Percentiles rank a stretch among this genome's conserved stretches.
Evolutionary conservation across 2,888 invertebrate species (phyloP).

Genomic region (Drosophila infuscata): DNA sequence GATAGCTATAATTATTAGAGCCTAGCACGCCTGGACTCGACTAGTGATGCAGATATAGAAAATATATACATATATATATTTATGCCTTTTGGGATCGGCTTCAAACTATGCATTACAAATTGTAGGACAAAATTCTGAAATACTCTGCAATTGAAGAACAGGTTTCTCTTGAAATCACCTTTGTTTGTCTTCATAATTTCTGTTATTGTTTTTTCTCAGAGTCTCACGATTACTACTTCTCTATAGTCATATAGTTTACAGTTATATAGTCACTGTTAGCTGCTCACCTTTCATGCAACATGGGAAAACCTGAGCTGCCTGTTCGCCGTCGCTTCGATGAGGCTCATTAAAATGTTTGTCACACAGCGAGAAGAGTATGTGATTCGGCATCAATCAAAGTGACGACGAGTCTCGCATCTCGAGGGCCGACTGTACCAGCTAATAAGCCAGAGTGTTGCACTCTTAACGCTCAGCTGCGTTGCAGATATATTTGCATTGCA

Average conservation of each 20-base stretch:
- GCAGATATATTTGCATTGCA: slow-evolving; percentile 53
- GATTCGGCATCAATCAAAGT: slow-evolving; percentile 32
- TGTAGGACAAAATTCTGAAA: background rate
- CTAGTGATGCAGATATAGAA: background rate
- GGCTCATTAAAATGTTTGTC: slow-evolving; percentile 13
- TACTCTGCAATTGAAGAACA: background rate
- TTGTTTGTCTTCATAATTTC: background rate
- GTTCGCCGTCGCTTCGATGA: background rate
- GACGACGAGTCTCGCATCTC: background rate
- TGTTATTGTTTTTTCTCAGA: background rate
- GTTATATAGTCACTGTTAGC: background rate
- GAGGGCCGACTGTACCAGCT: slow-evolving; percentile 14
- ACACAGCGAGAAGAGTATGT: slow-evolving; percentile 1
- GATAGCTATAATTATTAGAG: background rate
- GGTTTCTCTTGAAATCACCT: background rate
- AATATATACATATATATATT: background rate
- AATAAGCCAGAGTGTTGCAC: slow-evolving; percentile 48
- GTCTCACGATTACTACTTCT: no score
- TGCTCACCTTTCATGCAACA: background rate
- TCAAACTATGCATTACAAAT: background rate
- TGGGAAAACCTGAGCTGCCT: background rate
- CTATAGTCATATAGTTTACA: background rate
- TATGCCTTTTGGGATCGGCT: background rate
- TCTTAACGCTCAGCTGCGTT: slow-evolving; percentile 53
- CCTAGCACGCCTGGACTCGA: background rate